phyloP scores from a whole-genome alignment of 2,113 vertebrate species.

The Lepidothrix coronata region DNA sequence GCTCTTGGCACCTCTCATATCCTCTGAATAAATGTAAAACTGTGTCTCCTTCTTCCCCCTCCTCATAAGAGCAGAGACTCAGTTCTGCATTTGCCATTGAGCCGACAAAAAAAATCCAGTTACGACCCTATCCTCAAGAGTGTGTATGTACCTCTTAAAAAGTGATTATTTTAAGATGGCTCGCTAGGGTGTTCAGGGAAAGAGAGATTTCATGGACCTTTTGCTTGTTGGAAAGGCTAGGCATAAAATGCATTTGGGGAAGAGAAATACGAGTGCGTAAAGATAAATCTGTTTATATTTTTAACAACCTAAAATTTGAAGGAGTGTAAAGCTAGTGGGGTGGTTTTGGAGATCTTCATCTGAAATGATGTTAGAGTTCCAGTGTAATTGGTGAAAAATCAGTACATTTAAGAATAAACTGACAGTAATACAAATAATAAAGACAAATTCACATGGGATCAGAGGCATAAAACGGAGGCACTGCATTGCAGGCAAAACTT shows the following conservation, averaged over 20 bases:
- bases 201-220: not conserved
- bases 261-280: not conserved
- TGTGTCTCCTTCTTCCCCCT: not conserved
- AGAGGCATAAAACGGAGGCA: not conserved
- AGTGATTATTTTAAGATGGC: not conserved
- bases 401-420: not conserved
- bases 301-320: not conserved
- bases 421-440: not conserved
- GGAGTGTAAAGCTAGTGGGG: not conserved
- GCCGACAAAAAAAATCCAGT: not conserved
- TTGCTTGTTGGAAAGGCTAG: not conserved
- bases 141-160: not conserved
- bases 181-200: not conserved
- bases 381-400: not conserved
- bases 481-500: not conserved
- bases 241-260: not conserved
- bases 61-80: not conserved
- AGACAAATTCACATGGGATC: not conserved
- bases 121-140: not conserved
- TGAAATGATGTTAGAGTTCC: not conserved
- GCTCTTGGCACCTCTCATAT: constrained; percentile 46
- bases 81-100: constrained; percentile 1
- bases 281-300: not conserved
- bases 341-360: not conserved
- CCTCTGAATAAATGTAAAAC: constrained; percentile 33